Conservation (phyloP, 2,888 invertebrate genomes). For the Eremobia ochroleuca region DNA sequence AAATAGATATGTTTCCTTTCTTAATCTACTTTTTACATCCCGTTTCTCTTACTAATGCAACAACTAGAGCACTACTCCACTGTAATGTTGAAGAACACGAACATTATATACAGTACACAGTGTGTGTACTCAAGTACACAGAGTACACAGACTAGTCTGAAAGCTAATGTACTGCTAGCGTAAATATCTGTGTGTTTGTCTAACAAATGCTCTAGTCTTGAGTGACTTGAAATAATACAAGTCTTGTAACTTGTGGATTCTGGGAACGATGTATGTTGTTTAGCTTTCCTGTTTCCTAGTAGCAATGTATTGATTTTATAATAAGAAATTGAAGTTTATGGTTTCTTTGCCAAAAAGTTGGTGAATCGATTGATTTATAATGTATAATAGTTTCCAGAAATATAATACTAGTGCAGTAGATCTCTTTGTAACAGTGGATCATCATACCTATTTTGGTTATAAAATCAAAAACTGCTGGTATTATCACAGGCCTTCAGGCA, state of each 20-base stretch:
- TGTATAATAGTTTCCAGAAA: not conserved
- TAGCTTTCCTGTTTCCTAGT: slow-evolving; percentile 7
- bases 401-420: too few relatives aligned
- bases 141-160: slow-evolving; percentile 43
- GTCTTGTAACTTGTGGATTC: slow-evolving; percentile 8
- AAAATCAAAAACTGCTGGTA: too few relatives aligned
- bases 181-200: slow-evolving; percentile 50
- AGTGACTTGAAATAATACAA: slow-evolving; percentile 43
- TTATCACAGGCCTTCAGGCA: too few relatives aligned
- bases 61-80: slow-evolving; percentile 6
- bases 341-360: too few relatives aligned
- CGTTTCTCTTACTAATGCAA: slow-evolving; percentile 23
- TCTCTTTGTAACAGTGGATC: too few relatives aligned
- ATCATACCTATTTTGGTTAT: too few relatives aligned
- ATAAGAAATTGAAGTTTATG: slow-evolving; percentile 5
- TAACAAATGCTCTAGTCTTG: slow-evolving; percentile 43
- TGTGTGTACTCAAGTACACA: slow-evolving; percentile 45
- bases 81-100: slow-evolving; percentile 30
- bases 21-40: slow-evolving; percentile 14
- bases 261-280: slow-evolving; percentile 10
- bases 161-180: slow-evolving; percentile 50
- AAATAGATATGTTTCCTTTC: not conserved
- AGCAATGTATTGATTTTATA: not conserved
- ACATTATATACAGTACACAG: slow-evolving; percentile 32
- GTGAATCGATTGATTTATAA: slow-evolving; percentile 1